A percentile compares a stretch with the other conserved stretches of the same genome.
These are phyloP conservation scores for Amblyraja radiata DNA, from an alignment of 2,797 vertebrate species.

Conservation along the genomic window DNA sequence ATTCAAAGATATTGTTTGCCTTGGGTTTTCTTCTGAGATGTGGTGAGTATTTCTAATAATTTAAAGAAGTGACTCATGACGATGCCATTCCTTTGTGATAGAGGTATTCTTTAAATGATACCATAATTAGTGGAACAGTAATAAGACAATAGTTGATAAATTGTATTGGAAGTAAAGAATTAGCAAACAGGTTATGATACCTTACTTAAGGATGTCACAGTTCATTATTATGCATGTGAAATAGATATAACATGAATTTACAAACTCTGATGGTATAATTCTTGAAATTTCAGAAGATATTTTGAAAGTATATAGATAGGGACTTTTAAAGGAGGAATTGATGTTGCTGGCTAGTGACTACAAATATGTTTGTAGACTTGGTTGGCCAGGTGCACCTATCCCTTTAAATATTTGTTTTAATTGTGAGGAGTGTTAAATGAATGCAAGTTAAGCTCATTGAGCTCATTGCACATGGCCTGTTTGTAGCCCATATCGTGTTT, in stretches of 20 bases:
- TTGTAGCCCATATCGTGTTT: neutral
- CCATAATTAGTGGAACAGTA: neutral
- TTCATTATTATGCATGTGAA: neutral
- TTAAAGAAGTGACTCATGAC: neutral
- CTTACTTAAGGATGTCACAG: neutral
- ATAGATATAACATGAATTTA: neutral
- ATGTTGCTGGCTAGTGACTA: neutral
- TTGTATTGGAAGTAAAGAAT: neutral
- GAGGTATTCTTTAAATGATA: neutral
- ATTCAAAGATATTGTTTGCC: neutral
- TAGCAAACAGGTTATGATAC: neutral
- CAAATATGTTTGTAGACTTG: neutral
- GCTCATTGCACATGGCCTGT: neutral
- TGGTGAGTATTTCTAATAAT: neutral
- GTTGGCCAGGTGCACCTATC: neutral
- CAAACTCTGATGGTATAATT: neutral
- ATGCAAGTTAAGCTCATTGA: neutral
- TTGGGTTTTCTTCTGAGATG: neutral
- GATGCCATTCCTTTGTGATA: too few species aligned
- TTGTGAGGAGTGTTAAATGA: neutral
- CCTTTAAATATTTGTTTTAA: neutral
- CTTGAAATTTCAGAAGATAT: neutral
- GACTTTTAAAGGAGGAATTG: neutral
- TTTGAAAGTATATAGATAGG: neutral
- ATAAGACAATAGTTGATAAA: neutral